These are phyloP conservation scores for Dendroctonus valens DNA, from an alignment of 1,140 invertebrate species.

Conservation along the genomic window DNA sequence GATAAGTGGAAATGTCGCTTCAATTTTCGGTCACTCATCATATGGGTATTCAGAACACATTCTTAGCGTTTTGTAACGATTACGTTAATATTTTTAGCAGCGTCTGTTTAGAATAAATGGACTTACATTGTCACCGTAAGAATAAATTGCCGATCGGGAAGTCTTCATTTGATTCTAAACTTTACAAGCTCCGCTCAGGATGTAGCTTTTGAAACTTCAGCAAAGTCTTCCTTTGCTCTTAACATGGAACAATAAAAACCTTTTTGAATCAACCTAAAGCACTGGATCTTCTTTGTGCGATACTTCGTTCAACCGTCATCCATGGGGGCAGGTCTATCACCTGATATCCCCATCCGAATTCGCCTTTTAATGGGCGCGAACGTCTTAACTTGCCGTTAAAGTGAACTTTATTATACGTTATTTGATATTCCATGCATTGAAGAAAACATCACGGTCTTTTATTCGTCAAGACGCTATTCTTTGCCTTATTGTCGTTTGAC, in stretches of 20 bases:
- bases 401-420: conserved; percentile 36
- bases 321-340: conserved; percentile 32
- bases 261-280: conserved; percentile 32
- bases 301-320: conserved; percentile 25
- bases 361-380: conserved; percentile 28
- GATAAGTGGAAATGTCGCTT: too few relatives aligned
- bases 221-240: conserved; percentile 22
- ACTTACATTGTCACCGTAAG: too few relatives aligned
- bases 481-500: conserved; percentile 19
- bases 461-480: conserved; percentile 22
- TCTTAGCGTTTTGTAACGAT: too few relatives aligned
- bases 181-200: conserved; percentile 23
- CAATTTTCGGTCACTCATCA: too few relatives aligned
- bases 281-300: conserved; percentile 24
- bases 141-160: too few relatives aligned
- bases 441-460: conserved; percentile 22
- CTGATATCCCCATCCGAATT: conserved; percentile 36
- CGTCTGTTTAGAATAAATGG: too few relatives aligned
- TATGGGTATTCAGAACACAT: too few relatives aligned
- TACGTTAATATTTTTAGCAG: too few relatives aligned
- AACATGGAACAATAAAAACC: conserved; percentile 29
- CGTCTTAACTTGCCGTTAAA: conserved; percentile 29
- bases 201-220: conserved; percentile 32
- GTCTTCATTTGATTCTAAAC: too few relatives aligned
- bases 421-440: conserved; percentile 24